phyloP scores from a whole-genome alignment of 2,113 vertebrate species.

The Acinonyx jubatus region DNA sequence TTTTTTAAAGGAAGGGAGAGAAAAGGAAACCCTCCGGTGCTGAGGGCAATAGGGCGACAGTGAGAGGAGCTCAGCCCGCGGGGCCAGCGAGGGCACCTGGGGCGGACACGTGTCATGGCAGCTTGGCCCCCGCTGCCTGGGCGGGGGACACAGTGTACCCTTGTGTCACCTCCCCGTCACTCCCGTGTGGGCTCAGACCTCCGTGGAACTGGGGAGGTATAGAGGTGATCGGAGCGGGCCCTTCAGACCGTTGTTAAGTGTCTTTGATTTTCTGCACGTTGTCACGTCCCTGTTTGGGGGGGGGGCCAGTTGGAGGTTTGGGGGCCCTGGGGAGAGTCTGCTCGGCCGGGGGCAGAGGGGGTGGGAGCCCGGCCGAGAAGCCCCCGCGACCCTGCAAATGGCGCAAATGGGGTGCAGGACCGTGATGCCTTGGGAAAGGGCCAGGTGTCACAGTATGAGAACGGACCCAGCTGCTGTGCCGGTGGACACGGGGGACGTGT shows the following conservation, averaged over 20 bases:
- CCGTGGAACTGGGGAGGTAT: rapidly evolving
- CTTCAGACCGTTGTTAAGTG: rapidly evolving
- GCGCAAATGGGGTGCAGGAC: rapidly evolving
- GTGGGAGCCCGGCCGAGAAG: not conserved
- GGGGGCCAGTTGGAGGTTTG: not conserved
- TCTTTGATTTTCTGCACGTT: rapidly evolving
- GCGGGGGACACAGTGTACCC: not conserved
- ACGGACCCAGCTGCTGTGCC: rapidly evolving
- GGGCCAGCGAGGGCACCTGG: rapidly evolving
- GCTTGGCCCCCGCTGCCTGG: not conserved
- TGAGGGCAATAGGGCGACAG: rapidly evolving
- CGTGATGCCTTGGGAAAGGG: not conserved
- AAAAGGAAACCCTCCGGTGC: not conserved
- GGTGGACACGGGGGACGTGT: rapidly evolving
- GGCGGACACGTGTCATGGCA: rapidly evolving
- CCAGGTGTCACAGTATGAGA: not conserved
- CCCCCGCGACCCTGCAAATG: rapidly evolving
- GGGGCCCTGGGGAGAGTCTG: rapidly evolving
- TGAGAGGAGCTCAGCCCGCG: rapidly evolving
- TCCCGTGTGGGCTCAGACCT: not conserved
- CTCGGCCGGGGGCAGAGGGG: rapidly evolving
- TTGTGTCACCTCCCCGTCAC: rapidly evolving
- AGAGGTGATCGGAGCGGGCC: rapidly evolving
- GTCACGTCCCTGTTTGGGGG: not conserved
- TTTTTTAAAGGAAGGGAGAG: not conserved